Evolutionary conservation across 2,888 invertebrate genomes (phyloP).

Genomic region (Volucella zonaria): DNA sequence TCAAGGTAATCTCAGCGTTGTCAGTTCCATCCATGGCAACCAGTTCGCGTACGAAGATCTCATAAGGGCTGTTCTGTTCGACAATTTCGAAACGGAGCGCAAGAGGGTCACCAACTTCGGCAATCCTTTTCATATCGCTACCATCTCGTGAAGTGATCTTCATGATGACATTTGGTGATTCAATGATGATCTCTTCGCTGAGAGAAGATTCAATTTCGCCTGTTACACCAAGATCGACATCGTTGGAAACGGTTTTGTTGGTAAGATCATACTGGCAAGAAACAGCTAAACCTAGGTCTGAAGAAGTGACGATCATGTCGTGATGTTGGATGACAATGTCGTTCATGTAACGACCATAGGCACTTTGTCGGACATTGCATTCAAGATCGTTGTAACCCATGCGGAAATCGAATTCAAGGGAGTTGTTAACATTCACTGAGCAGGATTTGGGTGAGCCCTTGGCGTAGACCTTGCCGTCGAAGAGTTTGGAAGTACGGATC

Average conservation of each 20-base stretch:
- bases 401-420: slow-evolving; percentile 93
- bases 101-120: slow-evolving; percentile 96
- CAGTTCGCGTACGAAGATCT: slow-evolving; percentile 96
- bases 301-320: slow-evolving; percentile 96
- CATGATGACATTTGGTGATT: slow-evolving; percentile 97
- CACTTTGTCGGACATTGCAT: slow-evolving; percentile 95
- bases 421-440: slow-evolving; percentile 93
- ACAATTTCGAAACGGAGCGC: slow-evolving; percentile 95
- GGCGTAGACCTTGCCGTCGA: slow-evolving; percentile 97
- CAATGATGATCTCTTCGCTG: slow-evolving; percentile 95
- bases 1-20: slow-evolving; percentile 95
- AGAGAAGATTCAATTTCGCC: slow-evolving; percentile 94
- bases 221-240: slow-evolving; percentile 93
- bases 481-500: slow-evolving; percentile 94
- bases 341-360: slow-evolving; percentile 91
- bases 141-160: slow-evolving; percentile 93
- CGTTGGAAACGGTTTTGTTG: slow-evolving; percentile 96
- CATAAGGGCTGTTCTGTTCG: slow-evolving; percentile 96
- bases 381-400: slow-evolving; percentile 96
- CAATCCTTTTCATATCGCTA: slow-evolving; percentile 92
- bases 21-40: slow-evolving; percentile 97
- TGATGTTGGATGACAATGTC: slow-evolving; percentile 98
- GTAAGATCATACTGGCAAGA: slow-evolving; percentile 97
- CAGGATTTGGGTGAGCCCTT: slow-evolving; percentile 96
- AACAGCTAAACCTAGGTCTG: slow-evolving; percentile 95